phyloP scores from a whole-genome alignment of 2,888 invertebrate species.

The Chrysopilus asiliformis region DNA sequence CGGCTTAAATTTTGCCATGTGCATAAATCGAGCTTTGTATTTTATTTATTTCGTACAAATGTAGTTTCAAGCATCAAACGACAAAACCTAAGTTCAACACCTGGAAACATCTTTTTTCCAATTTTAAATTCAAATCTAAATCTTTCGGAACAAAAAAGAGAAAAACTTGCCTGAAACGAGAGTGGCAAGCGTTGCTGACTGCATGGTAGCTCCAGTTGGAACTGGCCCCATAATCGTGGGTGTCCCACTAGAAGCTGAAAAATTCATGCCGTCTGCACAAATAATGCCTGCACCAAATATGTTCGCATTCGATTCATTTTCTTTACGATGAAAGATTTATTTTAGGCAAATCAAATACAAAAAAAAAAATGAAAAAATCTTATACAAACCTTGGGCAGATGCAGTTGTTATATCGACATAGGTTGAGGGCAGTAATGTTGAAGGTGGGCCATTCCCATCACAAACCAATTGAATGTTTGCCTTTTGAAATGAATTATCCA shows the following conservation, averaged over 20 bases:
- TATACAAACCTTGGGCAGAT: constrained; percentile 15
- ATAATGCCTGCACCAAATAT: constrained; percentile 29
- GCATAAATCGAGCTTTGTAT: too few species aligned
- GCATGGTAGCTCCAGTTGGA: constrained; percentile 17
- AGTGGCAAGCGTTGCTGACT: constrained; percentile 17
- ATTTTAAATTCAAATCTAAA: too few species aligned
- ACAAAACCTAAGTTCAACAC: too few species aligned
- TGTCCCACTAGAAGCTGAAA: constrained; percentile 14
- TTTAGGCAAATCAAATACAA: not conserved
- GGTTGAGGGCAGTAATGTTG: constrained; percentile 16
- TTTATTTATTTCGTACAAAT: too few species aligned
- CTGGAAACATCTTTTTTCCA: too few species aligned
- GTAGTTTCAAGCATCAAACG: too few species aligned
- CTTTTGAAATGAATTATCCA: constrained; percentile 21
- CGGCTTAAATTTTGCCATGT: too few species aligned
- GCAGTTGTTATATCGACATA: constrained; percentile 19
- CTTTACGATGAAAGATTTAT: not conserved
- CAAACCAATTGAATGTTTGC: constrained; percentile 16
- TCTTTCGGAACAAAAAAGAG: too few species aligned
- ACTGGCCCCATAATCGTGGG: constrained; percentile 27
- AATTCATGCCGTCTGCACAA: constrained; percentile 30
- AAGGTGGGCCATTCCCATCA: constrained; percentile 14
- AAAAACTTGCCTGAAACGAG: constrained; percentile 16
- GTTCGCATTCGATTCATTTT: not conserved
- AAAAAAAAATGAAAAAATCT: not conserved